phyloP scores from a whole-genome alignment of 2,888 invertebrate genomes.

The Antitype chi region DNA sequence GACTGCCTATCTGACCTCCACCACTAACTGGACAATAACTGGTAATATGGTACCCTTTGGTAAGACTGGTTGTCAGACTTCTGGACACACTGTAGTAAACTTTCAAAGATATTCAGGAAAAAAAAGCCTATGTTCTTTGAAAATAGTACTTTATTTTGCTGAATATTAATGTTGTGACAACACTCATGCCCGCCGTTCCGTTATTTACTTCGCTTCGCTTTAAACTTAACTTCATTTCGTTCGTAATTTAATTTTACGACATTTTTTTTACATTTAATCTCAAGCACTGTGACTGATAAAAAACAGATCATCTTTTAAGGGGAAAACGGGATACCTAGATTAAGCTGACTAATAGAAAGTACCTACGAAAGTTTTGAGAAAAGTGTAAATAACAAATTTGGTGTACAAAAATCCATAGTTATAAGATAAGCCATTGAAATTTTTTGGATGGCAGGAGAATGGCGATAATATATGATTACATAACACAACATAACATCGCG shows the following conservation, averaged over 20 bases:
- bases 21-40: too few relatives aligned
- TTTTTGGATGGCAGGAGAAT: too few relatives aligned
- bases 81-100: neutral
- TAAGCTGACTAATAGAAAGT: neutral
- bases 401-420: too few relatives aligned
- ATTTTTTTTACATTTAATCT: neutral
- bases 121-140: neutral
- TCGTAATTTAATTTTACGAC: neutral
- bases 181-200: conserved; percentile 11
- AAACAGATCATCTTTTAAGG: neutral
- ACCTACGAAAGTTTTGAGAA: neutral
- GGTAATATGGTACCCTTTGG: too few relatives aligned
- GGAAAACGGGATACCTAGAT: neutral
- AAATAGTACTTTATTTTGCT: neutral
- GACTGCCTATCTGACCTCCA: too few relatives aligned
- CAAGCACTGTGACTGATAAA: neutral
- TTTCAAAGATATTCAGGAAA: neutral
- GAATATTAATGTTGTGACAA: neutral
- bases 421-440: too few relatives aligned
- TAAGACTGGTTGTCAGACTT: too few relatives aligned
- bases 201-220: neutral
- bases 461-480: too few relatives aligned
- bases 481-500: too few relatives aligned
- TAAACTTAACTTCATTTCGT: conserved; percentile 19
- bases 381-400: neutral